Conservation (phyloP, 92 coral and sea anemone genomes). For the Hydrozoanthus gracilis region DNA sequence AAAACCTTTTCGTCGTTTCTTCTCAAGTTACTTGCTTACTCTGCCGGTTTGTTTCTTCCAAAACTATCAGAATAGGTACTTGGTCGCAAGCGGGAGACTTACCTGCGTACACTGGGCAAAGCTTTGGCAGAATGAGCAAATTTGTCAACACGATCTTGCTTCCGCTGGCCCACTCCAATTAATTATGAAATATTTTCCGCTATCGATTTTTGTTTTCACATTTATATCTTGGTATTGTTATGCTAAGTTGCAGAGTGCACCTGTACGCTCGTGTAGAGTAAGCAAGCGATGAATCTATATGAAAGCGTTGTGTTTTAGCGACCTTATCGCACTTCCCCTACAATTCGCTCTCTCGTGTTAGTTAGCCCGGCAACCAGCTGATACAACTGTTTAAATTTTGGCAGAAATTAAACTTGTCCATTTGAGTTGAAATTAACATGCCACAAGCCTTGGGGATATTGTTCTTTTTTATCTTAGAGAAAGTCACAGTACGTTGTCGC, state of each 20-base stretch:
- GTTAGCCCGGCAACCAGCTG: constrained; percentile 70
- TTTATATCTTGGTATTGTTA: constrained; percentile 96
- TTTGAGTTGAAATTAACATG: constrained; percentile 82
- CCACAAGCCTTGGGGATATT: constrained; percentile 45
- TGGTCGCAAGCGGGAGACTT: constrained; percentile 53
- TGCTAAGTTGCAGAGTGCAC: constrained; percentile 79
- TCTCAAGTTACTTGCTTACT: constrained; percentile 41
- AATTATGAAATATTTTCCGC: constrained; percentile 97
- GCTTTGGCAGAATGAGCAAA: constrained; percentile 74
- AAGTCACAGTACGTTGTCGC: constrained; percentile 33
- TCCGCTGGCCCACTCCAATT: constrained; percentile 95
- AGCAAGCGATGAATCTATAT: constrained; percentile 85
- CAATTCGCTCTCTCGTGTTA: constrained; percentile 50
- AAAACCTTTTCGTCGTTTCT: constrained; percentile 64
- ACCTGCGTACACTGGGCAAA: constrained; percentile 68
- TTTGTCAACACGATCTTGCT: constrained; percentile 78
- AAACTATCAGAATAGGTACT: constrained; percentile 20
- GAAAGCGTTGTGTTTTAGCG: constrained; percentile 93
- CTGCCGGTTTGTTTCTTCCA: background rate
- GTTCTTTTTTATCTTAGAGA: constrained; percentile 40
- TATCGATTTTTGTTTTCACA: constrained; percentile 91
- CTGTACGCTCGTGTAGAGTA: constrained; percentile 74
- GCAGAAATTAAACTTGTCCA: constrained; percentile 76
- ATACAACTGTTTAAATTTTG: constrained; percentile 63
- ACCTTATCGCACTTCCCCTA: constrained; percentile 80